Evolutionary conservation across 2,888 invertebrate genomes (phyloP), one percentile per base, ranked within the genome.

Genomic region (Molanna angustata): DNA sequence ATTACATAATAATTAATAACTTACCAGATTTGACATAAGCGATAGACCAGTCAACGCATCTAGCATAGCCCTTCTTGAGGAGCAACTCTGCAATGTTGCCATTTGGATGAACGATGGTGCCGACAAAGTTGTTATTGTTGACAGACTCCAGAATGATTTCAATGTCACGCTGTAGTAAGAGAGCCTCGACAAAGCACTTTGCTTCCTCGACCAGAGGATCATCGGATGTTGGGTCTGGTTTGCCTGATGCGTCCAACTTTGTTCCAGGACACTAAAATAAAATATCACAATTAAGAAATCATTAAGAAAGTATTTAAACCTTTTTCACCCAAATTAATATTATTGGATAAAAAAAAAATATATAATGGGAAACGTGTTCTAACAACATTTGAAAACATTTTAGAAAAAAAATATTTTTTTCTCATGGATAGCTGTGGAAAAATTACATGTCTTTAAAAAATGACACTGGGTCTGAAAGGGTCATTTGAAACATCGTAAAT

Each of bases 61-160:
- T 87, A 0, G 96, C 98, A 65, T 94, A 90, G 13, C 98, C 98
- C 69, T 94, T 91, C 50, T 82, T 80, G 60, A 97, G 71, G 55
- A 99, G 74, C 19, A 88, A 82, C 69, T 97, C 98, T 0, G 98
- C 96, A 65, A 99, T 98, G 69, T 96, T 96, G 27, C 87, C 88
- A 66, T 80, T 85, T 0, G 97, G 97, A 72, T 96, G 96, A 41
- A 94, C 66, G 61, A 99, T 87, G 21, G 93, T 91, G 31, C 98
- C 99, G 51, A 97, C 88, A 64, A 94, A 90, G 69, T 94, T 95
- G 64, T 87, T 88, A 69, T 95, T 97, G 64, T 92, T 93, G 1
- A 90, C 89, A 0, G 94, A 91, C 66, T 98, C 96, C 37, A 99
- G 76, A 27, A 94, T 82, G 14, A 95, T 85, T 68, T 94, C 87